Evolutionary conservation across 2,888 invertebrate species (phyloP).

Genomic region (Trachelus stipa): DNA sequence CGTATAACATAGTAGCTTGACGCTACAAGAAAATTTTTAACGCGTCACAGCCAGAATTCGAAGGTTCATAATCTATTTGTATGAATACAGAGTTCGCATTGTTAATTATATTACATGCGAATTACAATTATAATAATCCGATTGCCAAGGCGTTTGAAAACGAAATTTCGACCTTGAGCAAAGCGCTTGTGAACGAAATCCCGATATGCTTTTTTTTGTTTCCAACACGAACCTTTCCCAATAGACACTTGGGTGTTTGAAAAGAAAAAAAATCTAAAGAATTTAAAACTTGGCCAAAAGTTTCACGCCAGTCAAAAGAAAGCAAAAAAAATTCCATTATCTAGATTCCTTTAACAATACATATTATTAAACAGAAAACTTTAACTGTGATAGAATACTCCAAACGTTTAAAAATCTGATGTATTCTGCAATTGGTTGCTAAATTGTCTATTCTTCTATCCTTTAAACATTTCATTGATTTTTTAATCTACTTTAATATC

Average conservation of each 20-base stretch:
- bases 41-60: slow-evolving; percentile 39
- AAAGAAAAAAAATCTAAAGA: not conserved
- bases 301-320: not conserved
- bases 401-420: not conserved
- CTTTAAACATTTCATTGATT: not conserved
- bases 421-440: not conserved
- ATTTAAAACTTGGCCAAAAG: not conserved
- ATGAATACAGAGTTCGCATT: slow-evolving; percentile 1
- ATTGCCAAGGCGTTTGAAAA: not conserved
- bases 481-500: not conserved
- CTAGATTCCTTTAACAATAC: not conserved
- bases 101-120: not conserved
- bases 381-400: not conserved
- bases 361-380: not conserved
- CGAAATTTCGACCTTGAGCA: not conserved
- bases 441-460: not conserved
- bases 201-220: not conserved
- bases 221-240: not conserved
- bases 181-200: not conserved
- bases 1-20: slow-evolving; percentile 24
- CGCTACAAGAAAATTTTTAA: slow-evolving; percentile 27
- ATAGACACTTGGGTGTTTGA: not conserved
- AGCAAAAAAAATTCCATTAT: not conserved
- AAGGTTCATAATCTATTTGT: slow-evolving; percentile 20
- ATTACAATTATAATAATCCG: not conserved